These are phyloP conservation scores for Pangasius sanitwongsei DNA, from an alignment of 2,797 vertebrate genomes.

Conservation along the genomic window DNA sequence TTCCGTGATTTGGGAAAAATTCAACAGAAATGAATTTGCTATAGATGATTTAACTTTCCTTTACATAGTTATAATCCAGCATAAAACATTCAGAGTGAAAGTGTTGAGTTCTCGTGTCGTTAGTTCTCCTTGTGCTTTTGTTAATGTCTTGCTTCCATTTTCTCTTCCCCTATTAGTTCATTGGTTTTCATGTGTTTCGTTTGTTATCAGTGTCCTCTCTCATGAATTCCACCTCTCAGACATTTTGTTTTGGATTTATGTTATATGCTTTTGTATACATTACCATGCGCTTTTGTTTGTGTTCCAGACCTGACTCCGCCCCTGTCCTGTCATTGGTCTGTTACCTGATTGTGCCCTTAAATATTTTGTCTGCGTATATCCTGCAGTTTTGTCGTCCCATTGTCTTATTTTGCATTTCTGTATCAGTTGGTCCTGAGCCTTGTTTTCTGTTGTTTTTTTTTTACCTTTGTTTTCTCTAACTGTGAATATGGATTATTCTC, in stretches of 20 bases:
- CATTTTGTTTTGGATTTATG: background rate
- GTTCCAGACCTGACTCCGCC: background rate
- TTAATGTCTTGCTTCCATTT: background rate
- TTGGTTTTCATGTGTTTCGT: background rate
- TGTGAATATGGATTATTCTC: background rate
- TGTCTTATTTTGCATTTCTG: background rate
- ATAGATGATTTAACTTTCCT: constrained; percentile 23
- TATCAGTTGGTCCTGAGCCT: background rate
- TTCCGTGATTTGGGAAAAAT: background rate
- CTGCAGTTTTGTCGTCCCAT: background rate
- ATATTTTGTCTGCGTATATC: background rate
- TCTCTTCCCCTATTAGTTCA: background rate
- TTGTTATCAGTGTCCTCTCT: background rate
- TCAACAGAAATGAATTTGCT: background rate
- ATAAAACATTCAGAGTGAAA: background rate
- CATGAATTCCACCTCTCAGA: background rate
- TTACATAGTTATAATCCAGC: background rate
- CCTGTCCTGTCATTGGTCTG: background rate
- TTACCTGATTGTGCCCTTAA: background rate
- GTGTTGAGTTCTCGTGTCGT: background rate
- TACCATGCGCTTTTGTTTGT: background rate
- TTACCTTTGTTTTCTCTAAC: background rate
- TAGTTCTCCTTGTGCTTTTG: background rate
- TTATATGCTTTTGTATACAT: background rate
- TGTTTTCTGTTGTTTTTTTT: background rate